A percentile compares a stretch with the other conserved stretches of the same genome.
phyloP scores from a whole-genome alignment of 2,113 vertebrate species.

The Microcebus griseorufus region DNA sequence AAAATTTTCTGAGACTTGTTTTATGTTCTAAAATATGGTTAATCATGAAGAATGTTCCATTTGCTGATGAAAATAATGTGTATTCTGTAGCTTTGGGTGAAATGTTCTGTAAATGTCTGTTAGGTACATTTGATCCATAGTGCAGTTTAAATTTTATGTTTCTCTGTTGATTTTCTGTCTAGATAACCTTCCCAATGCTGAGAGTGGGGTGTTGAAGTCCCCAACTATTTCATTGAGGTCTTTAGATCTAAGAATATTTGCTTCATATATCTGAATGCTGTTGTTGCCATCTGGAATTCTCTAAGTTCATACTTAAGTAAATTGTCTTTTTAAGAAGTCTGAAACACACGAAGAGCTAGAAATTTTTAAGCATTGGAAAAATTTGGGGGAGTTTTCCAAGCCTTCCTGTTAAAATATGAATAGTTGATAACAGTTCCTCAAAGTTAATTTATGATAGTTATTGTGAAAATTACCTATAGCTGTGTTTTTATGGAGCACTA shows the following conservation, averaged over 20 bases:
- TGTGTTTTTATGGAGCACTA: not conserved
- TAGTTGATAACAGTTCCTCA: not conserved
- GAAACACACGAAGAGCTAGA: not conserved
- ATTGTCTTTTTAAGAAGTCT: slow-evolving; percentile 17
- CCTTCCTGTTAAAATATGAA: not conserved
- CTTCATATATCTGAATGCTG: not conserved
- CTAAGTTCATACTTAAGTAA: not conserved
- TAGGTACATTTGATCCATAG: not conserved
- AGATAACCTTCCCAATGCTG: not conserved
- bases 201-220: not conserved
- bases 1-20: not conserved
- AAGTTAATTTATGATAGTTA: not conserved
- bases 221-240: not conserved
- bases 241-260: not conserved
- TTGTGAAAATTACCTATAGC: slow-evolving; percentile 30
- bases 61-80: not conserved
- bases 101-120: not conserved
- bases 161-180: not conserved
- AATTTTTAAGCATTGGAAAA: not conserved
- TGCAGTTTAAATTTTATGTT: not conserved
- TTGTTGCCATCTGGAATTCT: not conserved
- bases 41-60: not conserved
- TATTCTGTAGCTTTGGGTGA: not conserved
- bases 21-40: not conserved
- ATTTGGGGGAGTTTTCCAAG: not conserved